Evolutionary conservation across 2,888 invertebrate species (phyloP).

Genomic region (Rhamnusium bicolor): DNA sequence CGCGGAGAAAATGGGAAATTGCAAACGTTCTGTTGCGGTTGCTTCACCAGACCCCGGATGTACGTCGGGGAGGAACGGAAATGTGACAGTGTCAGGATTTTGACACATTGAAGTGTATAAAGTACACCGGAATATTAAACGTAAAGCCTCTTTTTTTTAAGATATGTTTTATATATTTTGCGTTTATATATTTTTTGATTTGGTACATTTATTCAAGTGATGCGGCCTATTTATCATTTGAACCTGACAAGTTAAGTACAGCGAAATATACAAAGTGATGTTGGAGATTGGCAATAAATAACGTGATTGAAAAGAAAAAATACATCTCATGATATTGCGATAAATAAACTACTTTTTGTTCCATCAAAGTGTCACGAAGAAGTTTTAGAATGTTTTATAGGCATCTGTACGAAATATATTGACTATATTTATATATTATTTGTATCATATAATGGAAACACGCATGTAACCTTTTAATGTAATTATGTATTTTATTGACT

Average conservation of each 20-base stretch:
- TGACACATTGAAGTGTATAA: not conserved
- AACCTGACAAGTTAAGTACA: not conserved
- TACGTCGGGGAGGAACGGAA: not conserved
- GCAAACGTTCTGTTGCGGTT: not conserved
- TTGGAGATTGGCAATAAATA: not conserved
- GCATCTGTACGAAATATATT: not conserved
- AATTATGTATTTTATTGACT: no score
- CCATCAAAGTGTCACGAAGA: not conserved
- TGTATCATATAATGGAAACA: no score
- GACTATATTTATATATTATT: no score
- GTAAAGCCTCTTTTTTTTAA: not conserved
- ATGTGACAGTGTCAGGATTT: not conserved
- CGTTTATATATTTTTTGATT: not conserved
- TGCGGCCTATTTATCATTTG: not conserved
- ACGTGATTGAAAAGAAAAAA: not conserved
- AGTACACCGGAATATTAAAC: not conserved
- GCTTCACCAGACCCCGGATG: not conserved
- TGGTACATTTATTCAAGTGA: not conserved
- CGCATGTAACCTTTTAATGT: no score
- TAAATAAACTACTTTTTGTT: not conserved
- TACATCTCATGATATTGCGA: not conserved
- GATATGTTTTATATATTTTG: not conserved
- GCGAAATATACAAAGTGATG: not conserved
- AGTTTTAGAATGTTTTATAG: not conserved
- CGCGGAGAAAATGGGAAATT: not conserved